These are phyloP conservation scores for Rhegmatorhina hoffmannsi DNA, from an alignment of 2,113 vertebrate genomes.

Conservation along the genomic window DNA sequence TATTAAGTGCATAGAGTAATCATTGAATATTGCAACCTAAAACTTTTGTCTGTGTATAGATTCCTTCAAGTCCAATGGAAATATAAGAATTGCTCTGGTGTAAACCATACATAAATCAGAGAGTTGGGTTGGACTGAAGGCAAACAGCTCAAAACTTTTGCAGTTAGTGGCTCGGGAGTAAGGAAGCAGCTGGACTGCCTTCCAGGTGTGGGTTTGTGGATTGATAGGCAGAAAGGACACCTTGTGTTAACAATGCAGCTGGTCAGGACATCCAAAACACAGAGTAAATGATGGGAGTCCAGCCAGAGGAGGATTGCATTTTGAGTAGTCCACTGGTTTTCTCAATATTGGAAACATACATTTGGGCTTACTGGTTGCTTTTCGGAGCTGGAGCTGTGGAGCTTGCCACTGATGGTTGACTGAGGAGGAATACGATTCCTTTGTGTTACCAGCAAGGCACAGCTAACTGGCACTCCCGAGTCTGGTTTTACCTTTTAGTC, in stretches of 20 bases:
- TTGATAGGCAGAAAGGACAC: neutral
- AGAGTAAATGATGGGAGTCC: neutral
- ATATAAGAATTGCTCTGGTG: neutral
- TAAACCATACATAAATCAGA: neutral
- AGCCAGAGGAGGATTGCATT: neutral
- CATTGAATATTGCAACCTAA: neutral
- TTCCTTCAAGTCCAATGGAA: neutral
- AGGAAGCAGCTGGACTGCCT: neutral
- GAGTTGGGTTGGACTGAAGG: neutral
- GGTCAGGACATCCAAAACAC: neutral
- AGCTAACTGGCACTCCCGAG: rapidly evolving
- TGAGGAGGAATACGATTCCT: neutral
- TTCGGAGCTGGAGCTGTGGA: neutral
- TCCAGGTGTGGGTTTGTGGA: neutral
- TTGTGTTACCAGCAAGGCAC: neutral
- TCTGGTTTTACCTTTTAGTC: neutral
- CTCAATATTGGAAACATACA: neutral
- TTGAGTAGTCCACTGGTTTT: neutral
- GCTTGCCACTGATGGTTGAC: neutral
- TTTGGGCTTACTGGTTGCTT: neutral
- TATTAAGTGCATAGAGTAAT: neutral
- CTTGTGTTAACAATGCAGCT: neutral
- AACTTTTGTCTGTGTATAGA: neutral
- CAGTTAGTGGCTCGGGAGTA: neutral
- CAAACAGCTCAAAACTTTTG: neutral